phyloP scores from a whole-genome alignment of 2,113 vertebrate species.

The Microcebus jonahi region DNA sequence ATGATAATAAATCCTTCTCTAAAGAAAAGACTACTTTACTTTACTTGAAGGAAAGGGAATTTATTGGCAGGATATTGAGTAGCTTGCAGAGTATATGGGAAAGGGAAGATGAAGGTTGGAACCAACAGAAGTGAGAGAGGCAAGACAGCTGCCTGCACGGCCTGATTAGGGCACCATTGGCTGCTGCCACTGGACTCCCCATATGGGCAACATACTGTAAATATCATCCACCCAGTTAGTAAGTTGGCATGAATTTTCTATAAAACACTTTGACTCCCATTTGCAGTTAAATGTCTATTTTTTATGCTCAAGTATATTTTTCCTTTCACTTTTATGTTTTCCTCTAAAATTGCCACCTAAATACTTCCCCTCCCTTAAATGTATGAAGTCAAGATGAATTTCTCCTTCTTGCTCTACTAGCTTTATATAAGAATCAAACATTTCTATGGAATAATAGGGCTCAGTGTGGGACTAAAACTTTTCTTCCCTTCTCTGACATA shows the following conservation, averaged over 20 bases:
- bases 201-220: neutral
- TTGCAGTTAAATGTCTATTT: neutral
- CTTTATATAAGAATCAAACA: neutral
- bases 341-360: neutral
- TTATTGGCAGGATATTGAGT: neutral
- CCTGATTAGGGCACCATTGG: rapidly evolving
- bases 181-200: neutral
- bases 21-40: neutral
- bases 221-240: neutral
- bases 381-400: neutral
- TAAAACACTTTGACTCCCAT: neutral
- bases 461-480: too few relatives aligned
- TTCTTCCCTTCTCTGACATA: neutral
- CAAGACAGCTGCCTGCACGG: neutral
- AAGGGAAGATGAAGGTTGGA: neutral
- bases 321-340: neutral
- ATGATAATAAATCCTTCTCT: constrained; percentile 17
- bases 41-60: neutral
- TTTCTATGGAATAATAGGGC: neutral
- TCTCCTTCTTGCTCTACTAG: neutral
- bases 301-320: neutral
- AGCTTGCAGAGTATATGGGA: neutral
- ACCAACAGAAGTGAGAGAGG: neutral
- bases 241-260: neutral
- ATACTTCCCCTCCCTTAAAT: too few relatives aligned